phyloP scores from a whole-genome alignment of 2,113 vertebrate genomes.

The Danionella cerebrum region DNA sequence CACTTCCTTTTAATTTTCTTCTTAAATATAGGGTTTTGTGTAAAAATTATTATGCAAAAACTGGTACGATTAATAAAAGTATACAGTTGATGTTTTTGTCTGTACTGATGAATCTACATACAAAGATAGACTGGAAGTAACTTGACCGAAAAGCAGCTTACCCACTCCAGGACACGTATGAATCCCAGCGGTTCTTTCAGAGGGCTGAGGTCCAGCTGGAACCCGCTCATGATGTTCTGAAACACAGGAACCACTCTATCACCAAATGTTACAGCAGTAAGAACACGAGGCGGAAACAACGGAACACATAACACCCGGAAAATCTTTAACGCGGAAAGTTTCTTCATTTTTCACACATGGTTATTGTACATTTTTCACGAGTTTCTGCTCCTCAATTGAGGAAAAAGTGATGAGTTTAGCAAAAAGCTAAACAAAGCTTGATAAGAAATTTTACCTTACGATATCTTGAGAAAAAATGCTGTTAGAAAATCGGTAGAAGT shows the following conservation, averaged over 20 bases:
- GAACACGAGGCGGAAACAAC: background rate
- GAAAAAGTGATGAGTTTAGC: too few relatives aligned
- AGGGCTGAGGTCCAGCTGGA: conserved; percentile 69
- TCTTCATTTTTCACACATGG: background rate
- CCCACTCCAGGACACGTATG: conserved; percentile 86
- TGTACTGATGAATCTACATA: background rate
- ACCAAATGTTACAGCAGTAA: background rate
- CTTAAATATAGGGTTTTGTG: too few relatives aligned
- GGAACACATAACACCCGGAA: background rate
- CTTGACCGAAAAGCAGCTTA: conserved; percentile 51
- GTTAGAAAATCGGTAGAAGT: conserved; percentile 9
- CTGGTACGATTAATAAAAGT: too few relatives aligned
- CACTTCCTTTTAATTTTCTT: too few relatives aligned
- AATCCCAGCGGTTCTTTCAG: conserved; percentile 87
- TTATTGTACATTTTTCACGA: background rate
- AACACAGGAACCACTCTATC: background rate
- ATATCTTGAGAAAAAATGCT: background rate
- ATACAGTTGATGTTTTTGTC: too few relatives aligned
- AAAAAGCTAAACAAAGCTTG: background rate
- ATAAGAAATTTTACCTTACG: background rate
- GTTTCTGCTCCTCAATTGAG: too few relatives aligned
- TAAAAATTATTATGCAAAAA: too few relatives aligned
- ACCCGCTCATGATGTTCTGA: conserved; percentile 57
- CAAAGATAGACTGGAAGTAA: background rate
- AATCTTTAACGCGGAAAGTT: background rate